phyloP scores from a whole-genome alignment of 2,113 vertebrate species.

The Pollimyrus isidori region DNA sequence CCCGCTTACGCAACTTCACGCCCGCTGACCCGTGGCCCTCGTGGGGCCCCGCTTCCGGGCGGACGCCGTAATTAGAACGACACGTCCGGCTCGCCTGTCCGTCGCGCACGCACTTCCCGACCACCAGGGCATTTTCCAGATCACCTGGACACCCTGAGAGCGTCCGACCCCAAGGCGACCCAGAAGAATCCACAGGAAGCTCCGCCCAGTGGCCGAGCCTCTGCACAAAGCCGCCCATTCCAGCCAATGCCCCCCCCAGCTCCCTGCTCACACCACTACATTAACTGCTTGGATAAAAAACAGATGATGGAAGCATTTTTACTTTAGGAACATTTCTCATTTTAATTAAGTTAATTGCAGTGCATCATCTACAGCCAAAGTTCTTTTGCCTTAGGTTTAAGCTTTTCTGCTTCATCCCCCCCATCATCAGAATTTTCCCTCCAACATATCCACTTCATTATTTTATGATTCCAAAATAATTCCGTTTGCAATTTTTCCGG shows the following conservation, averaged over 20 bases:
- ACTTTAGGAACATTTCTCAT: neutral
- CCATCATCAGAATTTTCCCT: neutral
- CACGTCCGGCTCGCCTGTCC: slow-evolving; percentile 31
- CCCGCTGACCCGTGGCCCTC: neutral
- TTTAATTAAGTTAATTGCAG: neutral
- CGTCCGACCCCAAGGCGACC: neutral
- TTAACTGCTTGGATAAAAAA: neutral
- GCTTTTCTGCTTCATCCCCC: neutral
- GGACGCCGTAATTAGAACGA: slow-evolving; percentile 32
- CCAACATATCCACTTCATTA: neutral
- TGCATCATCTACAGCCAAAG: neutral
- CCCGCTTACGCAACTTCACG: neutral
- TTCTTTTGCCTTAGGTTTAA: neutral
- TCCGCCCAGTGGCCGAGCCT: neutral
- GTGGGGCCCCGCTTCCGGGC: slow-evolving; percentile 31
- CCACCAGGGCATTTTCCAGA: neutral
- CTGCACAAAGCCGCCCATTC: neutral
- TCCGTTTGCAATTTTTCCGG: neutral
- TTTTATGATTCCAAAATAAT: neutral
- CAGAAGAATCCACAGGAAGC: neutral
- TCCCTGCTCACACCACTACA: neutral
- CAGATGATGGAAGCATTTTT: slow-evolving; percentile 7
- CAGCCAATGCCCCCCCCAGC: neutral
- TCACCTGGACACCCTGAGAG: neutral
- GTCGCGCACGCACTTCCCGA: slow-evolving; percentile 7